These are phyloP conservation scores for Drosophila murphyi DNA, from an alignment of 1,140 invertebrate genomes.

Conservation along the genomic window DNA sequence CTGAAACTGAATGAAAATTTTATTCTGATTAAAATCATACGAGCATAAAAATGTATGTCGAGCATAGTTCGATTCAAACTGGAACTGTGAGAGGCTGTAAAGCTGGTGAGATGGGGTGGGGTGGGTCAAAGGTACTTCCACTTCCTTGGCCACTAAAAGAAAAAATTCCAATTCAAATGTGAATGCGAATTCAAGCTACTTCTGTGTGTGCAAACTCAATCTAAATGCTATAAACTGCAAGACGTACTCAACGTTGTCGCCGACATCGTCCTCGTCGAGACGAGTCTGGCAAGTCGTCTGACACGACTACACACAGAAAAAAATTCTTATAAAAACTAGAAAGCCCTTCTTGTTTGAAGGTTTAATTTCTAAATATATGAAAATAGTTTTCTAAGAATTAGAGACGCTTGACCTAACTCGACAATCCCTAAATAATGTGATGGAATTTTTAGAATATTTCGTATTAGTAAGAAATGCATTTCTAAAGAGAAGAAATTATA, in stretches of 20 bases:
- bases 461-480: too few relatives aligned
- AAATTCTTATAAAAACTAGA: too few relatives aligned
- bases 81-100: conserved; percentile 5
- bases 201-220: conserved; percentile 73
- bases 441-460: too few relatives aligned
- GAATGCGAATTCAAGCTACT: conserved; percentile 48
- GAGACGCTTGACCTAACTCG: too few relatives aligned
- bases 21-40: conserved; percentile 79
- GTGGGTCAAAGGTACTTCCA: conserved; percentile 19
- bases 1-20: conserved; percentile 62
- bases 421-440: too few relatives aligned
- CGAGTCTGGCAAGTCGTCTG: conserved; percentile 26
- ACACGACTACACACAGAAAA: conserved; percentile 10
- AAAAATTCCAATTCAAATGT: conserved; percentile 66
- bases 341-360: too few relatives aligned
- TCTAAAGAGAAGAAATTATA: too few relatives aligned
- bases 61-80: conserved; percentile 21
- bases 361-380: too few relatives aligned
- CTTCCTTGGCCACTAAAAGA: conserved; percentile 63
- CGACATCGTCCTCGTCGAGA: conserved; percentile 1
- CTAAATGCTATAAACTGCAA: conserved; percentile 79
- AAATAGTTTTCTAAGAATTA: too few relatives aligned
- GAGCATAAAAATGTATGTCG: conserved; percentile 22
- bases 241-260: conserved; percentile 55
- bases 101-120: neutral